Percentiles rank a stretch among this genome's conserved stretches.
These are phyloP conservation scores for Aegotheles bennettii DNA, from an alignment of 2,113 vertebrate genomes.

Conservation along the genomic window DNA sequence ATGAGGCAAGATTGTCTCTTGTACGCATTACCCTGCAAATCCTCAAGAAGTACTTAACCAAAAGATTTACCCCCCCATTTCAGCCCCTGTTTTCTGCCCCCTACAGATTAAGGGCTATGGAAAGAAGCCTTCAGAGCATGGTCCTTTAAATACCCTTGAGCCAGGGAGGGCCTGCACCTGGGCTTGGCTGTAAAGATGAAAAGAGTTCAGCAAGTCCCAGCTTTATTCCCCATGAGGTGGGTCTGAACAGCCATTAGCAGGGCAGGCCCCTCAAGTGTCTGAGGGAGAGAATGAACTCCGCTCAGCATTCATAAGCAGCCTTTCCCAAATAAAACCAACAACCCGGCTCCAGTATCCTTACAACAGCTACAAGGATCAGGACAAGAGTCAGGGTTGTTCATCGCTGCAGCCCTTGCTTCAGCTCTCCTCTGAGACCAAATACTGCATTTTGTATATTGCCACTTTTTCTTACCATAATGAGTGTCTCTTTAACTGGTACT, in stretches of 20 bases:
- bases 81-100: neutral
- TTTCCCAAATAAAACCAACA: neutral
- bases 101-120: neutral
- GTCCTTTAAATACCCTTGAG: slow-evolving; percentile 36
- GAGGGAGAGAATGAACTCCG: neutral
- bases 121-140: neutral
- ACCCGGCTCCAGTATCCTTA: neutral
- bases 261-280: slow-evolving; percentile 32
- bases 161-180: slow-evolving; percentile 44
- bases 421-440: neutral
- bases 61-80: neutral
- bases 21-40: neutral
- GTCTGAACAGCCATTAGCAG: slow-evolving; percentile 27
- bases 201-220: slow-evolving; percentile 21
- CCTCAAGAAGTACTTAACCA: slow-evolving; percentile 1
- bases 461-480: neutral
- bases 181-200: slow-evolving; percentile 44
- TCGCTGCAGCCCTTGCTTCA: neutral
- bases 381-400: neutral
- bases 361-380: neutral
- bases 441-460: neutral
- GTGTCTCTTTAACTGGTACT: neutral
- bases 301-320: slow-evolving; percentile 1
- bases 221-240: slow-evolving; percentile 36
- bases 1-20: neutral